These are phyloP conservation scores for Muscicapa striata DNA, from an alignment of 2,797 vertebrate species.

Conservation along the genomic window DNA sequence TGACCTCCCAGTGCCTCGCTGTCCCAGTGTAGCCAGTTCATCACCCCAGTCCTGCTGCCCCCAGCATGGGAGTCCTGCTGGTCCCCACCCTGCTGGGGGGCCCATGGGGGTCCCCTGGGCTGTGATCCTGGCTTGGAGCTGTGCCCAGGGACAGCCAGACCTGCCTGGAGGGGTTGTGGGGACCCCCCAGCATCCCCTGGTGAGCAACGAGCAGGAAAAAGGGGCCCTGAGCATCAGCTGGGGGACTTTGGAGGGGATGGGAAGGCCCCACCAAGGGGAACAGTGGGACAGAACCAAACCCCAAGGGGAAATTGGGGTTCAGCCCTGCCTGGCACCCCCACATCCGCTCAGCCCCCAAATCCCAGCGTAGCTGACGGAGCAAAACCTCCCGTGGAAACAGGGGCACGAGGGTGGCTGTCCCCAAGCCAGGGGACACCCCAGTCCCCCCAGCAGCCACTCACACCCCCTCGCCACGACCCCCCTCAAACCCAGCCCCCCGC, in stretches of 20 bases:
- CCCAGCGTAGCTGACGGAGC: accelerated
- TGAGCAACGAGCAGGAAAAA: accelerated
- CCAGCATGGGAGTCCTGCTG: not conserved
- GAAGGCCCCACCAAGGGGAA: not conserved
- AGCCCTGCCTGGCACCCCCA: not conserved
- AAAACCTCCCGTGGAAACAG: accelerated
- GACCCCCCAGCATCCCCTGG: not conserved
- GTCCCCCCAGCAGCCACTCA: not conserved
- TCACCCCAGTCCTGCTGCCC: not conserved
- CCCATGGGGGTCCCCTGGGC: not conserved
- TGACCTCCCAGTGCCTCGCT: not conserved
- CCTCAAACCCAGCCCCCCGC: not conserved
- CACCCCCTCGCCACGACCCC: accelerated
- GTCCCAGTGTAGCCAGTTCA: not conserved
- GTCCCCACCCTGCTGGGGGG: too few relatives aligned
- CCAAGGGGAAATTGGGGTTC: accelerated
- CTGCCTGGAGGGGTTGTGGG: not conserved
- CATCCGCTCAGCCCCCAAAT: accelerated
- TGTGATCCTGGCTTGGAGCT: not conserved
- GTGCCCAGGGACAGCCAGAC: not conserved
- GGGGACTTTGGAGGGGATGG: not conserved
- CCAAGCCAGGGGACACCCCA: not conserved
- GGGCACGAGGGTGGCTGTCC: not conserved
- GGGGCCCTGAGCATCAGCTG: not conserved
- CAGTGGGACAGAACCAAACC: not conserved